These are phyloP conservation scores for Tupiocoris notatus DNA, from an alignment of 2,888 invertebrate species.

Conservation along the genomic window DNA sequence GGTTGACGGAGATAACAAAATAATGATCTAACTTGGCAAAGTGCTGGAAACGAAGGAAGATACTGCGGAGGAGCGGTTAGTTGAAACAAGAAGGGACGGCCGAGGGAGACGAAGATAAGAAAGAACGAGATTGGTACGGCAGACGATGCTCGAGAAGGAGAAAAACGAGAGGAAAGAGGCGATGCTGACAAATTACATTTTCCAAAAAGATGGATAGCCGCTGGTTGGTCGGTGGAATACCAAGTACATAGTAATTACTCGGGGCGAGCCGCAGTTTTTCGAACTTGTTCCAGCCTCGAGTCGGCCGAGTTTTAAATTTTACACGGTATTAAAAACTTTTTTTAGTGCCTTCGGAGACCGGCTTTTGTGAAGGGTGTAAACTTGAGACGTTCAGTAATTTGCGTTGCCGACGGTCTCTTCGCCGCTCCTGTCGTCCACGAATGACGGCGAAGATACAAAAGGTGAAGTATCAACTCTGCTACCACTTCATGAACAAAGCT, in stretches of 20 bases:
- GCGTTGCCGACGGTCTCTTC: too few relatives aligned
- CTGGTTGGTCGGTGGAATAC: conserved; percentile 27
- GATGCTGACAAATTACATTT: conserved; percentile 35
- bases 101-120: not conserved
- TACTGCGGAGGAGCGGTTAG: not conserved
- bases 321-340: conserved; percentile 32
- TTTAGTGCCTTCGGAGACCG: not conserved
- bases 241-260: conserved; percentile 32
- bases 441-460: too few relatives aligned
- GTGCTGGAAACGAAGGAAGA: conserved; percentile 8
- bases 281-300: not conserved
- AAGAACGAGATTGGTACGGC: not conserved
- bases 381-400: conserved; percentile 21
- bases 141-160: too few relatives aligned
- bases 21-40: conserved; percentile 32
- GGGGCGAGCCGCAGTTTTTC: conserved; percentile 17
- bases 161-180: conserved; percentile 4
- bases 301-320: conserved; percentile 20
- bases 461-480: too few relatives aligned
- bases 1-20: conserved; percentile 27
- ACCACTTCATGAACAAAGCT: too few relatives aligned
- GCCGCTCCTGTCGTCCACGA: too few relatives aligned
- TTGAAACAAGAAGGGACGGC: conserved; percentile 13
- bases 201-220: conserved; percentile 35
- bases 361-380: conserved; percentile 17